Evolutionary conservation across 2,797 vertebrate genomes (phyloP).

Genomic region (Pogoniulus pusillus): DNA sequence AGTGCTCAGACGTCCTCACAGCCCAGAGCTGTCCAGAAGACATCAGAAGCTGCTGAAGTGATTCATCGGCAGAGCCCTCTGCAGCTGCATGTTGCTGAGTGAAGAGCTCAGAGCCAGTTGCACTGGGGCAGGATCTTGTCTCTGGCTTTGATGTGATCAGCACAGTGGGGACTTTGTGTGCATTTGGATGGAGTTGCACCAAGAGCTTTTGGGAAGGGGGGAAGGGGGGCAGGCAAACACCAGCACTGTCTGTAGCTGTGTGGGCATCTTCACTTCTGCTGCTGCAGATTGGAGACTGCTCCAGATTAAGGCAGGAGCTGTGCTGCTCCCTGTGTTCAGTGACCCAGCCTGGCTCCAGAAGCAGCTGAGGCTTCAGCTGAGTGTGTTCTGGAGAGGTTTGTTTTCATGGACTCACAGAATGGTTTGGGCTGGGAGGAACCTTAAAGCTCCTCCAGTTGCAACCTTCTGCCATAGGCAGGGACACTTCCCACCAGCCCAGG

Average conservation of each 20-base stretch:
- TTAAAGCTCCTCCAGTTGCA: too few species aligned
- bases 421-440: too few species aligned
- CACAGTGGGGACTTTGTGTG: neutral
- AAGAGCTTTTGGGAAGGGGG: neutral
- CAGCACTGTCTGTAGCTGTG: neutral
- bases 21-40: neutral
- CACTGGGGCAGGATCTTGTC: rapidly evolving
- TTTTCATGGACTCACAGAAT: neutral
- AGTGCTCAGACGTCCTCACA: neutral
- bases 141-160: neutral
- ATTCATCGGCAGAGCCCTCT: neutral
- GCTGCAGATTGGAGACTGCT: neutral
- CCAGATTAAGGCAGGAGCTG: neutral
- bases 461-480: too few species aligned
- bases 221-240: neutral
- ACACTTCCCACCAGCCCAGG: too few species aligned
- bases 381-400: neutral
- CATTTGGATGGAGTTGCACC: neutral
- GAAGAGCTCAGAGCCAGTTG: neutral
- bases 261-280: neutral
- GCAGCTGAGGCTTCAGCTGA: neutral
- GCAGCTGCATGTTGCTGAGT: neutral
- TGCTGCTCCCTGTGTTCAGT: neutral
- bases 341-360: neutral
- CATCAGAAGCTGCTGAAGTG: rapidly evolving